Evolutionary conservation across 2,797 vertebrate genomes (phyloP), one percentile per base, ranked within the genome.

Genomic region (Cottoperca gobio): DNA sequence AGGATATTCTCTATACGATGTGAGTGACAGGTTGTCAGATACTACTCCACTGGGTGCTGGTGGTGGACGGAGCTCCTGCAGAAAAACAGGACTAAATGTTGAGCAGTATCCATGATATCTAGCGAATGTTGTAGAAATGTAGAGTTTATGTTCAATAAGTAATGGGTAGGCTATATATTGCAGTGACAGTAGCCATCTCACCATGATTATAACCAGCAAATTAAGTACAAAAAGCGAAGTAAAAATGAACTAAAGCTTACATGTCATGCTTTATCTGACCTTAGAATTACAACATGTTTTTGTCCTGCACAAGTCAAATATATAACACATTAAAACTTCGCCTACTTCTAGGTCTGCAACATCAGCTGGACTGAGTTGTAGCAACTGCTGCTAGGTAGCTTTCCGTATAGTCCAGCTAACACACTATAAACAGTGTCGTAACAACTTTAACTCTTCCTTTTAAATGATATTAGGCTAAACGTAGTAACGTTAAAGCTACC

Each of bases 1-100:
- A 6, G 97, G 97, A 70, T 97, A 99, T 0, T 96, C 94, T 50
- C 91, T 77, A 61, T 95, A 98, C 0, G 96, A 97, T 26, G 94
- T 79, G 49, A 95, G 68, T 71, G 96, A 97, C 19, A 92, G 76
- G n/a, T 64, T 93, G 87, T 95, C 94, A 55, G 93, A 89, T 59
- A 87, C 85, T 0, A 53, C 12, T 52, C 92, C 93, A 28, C 63
- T 68, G 45, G 69, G 8, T 45, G 71, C 58, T 60, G 46, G 19
- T 11, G 67, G 76, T 39, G 74, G 74, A 53, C 26, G 48, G 17
- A 60, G 53, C n/a, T 59, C 81, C 93, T 94, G 86, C 58, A 83
- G 21, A 67, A 24, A 78, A 66, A 60, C 49, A 57, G 14, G 42
- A 26, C 14, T 21, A 61, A 17, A 62, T 54, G 35, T 64, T 63